Conservation (phyloP, 1,140 invertebrate species). For the Octopus sinensis region DNA sequence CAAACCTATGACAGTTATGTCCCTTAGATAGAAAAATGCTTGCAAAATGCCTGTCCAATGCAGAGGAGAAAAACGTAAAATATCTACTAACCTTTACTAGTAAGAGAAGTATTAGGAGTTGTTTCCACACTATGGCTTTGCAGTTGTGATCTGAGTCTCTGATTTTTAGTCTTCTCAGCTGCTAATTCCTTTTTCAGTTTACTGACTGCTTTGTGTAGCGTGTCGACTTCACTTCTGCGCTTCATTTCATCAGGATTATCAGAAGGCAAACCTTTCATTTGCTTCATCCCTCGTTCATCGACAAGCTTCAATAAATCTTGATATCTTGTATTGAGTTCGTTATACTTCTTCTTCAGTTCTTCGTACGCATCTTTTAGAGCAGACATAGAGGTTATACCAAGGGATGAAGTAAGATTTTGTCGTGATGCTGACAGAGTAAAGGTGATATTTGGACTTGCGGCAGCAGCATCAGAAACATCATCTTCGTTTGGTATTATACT, state of each 20-base stretch:
- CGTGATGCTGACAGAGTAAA: background rate
- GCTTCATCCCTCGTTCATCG: background rate
- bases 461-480: background rate
- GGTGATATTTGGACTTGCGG: background rate
- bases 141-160: background rate
- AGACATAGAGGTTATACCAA: background rate
- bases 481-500: background rate
- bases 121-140: no score
- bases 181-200: background rate
- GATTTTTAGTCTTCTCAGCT: background rate
- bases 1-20: no score
- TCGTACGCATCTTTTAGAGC: background rate
- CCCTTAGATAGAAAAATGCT: no score
- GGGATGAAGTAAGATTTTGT: background rate
- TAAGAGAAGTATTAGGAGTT: no score
- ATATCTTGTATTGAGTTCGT: background rate
- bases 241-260: no score
- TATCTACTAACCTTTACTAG: no score
- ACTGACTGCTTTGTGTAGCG: background rate
- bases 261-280: no score
- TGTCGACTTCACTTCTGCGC: background rate
- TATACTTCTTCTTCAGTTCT: background rate
- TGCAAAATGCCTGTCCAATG: no score
- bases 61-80: no score
- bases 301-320: background rate